phyloP scores from a whole-genome alignment of 1,140 invertebrate species.

The Drosophila truncata region DNA sequence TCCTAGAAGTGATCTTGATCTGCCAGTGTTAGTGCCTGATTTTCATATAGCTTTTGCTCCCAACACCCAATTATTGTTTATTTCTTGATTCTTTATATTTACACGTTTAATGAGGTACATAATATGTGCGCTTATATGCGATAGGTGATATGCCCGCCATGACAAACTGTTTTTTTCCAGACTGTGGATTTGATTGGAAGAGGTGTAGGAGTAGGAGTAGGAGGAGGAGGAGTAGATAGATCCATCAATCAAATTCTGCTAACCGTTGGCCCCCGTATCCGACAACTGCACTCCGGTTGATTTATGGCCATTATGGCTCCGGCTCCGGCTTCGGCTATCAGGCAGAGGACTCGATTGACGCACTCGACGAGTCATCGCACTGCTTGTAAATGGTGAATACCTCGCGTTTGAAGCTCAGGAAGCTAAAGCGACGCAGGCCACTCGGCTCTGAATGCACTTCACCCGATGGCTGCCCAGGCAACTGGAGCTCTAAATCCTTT shows the following conservation, averaged over 20 bases:
- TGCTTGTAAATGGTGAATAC: slow-evolving; percentile 46
- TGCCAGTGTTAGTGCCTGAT: neutral
- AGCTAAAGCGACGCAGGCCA: slow-evolving; percentile 22
- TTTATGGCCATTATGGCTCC: slow-evolving; percentile 40
- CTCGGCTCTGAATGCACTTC: slow-evolving; percentile 12
- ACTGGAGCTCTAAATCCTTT: slow-evolving; percentile 9
- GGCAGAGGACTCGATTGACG: slow-evolving; percentile 55
- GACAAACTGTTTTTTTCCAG: slow-evolving; percentile 34
- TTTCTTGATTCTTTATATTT: slow-evolving; percentile 31
- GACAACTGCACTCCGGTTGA: slow-evolving; percentile 40
- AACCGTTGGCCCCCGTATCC: slow-evolving; percentile 43
- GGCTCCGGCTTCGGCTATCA: slow-evolving; percentile 29
- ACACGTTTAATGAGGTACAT: slow-evolving; percentile 37
- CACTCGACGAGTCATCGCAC: slow-evolving; percentile 38
- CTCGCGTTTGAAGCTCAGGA: slow-evolving; percentile 25
- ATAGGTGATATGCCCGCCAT: slow-evolving; percentile 19
- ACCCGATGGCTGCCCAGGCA: neutral
- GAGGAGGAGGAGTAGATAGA: slow-evolving; percentile 1
- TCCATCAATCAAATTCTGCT: slow-evolving; percentile 61
- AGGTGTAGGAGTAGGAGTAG: neutral
- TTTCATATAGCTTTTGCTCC: neutral
- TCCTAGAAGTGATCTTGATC: neutral
- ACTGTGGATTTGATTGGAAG: slow-evolving; percentile 7
- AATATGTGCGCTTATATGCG: slow-evolving; percentile 21
- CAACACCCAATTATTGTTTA: slow-evolving; percentile 19